Conservation (phyloP, 1,140 invertebrate genomes). For the Acromyrmex echinatior region DNA sequence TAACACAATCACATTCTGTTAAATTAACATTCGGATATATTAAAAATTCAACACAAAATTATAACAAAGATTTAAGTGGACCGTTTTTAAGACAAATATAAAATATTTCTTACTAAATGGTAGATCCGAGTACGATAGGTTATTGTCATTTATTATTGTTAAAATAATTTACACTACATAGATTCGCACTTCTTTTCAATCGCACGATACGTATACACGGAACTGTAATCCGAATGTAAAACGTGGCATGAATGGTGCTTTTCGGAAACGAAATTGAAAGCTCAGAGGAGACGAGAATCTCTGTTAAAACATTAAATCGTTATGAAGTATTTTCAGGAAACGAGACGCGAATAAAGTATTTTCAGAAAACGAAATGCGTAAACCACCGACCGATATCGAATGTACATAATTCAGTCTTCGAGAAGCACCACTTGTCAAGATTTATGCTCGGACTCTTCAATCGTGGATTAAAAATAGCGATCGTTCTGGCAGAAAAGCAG, state of each 20-base stretch:
- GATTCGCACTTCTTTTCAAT: not conserved
- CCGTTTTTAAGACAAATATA: too few species aligned
- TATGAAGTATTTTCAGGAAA: slow-evolving; percentile 2
- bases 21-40: too few species aligned
- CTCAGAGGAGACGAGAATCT: not conserved
- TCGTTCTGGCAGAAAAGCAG: slow-evolving; percentile 49
- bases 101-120: too few species aligned
- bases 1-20: too few species aligned
- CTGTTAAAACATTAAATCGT: not conserved
- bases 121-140: too few species aligned
- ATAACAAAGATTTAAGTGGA: too few species aligned
- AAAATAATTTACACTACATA: not conserved
- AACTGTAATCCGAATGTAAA: not conserved
- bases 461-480: slow-evolving; percentile 42
- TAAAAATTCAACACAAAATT: too few species aligned
- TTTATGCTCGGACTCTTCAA: slow-evolving; percentile 38
- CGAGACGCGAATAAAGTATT: not conserved
- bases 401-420: slow-evolving; percentile 14
- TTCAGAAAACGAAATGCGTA: slow-evolving; percentile 10
- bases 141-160: not conserved
- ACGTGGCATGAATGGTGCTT: slow-evolving; percentile 11
- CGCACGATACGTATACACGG: not conserved
- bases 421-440: slow-evolving; percentile 55
- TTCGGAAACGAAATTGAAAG: not conserved
- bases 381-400: slow-evolving; percentile 16